phyloP scores from a whole-genome alignment of 2,113 vertebrate genomes.

The Archilochus colubris region DNA sequence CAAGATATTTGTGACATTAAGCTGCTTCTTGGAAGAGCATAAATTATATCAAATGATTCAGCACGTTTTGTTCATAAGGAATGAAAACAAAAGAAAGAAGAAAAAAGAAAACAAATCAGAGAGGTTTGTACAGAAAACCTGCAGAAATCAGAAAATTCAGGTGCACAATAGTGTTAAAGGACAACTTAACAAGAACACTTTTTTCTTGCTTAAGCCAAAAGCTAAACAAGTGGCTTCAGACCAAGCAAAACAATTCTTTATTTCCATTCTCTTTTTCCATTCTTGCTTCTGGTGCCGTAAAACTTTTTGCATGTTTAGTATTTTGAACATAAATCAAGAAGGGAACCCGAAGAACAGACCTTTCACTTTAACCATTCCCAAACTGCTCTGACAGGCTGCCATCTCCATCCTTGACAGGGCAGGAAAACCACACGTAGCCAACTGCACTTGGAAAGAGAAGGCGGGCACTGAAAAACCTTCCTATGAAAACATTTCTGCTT shows the following conservation, averaged over 20 bases:
- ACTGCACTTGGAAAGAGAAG: background rate
- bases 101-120: background rate
- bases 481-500: background rate
- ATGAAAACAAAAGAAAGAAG: background rate
- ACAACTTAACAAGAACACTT: background rate
- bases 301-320: background rate
- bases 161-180: fast-evolving
- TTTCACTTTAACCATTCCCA: background rate
- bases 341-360: background rate
- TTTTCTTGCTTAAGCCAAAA: background rate
- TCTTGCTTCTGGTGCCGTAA: background rate
- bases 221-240: background rate
- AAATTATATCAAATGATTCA: background rate
- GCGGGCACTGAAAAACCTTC: background rate
- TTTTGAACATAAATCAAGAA: background rate
- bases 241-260: background rate
- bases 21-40: background rate
- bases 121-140: background rate
- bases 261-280: background rate
- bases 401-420: background rate
- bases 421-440: background rate
- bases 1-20: background rate
- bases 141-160: background rate
- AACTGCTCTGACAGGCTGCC: background rate
- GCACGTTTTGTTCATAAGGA: background rate